phyloP scores from a whole-genome alignment of 2,888 invertebrate genomes.

The Tenthredo mesomela region DNA sequence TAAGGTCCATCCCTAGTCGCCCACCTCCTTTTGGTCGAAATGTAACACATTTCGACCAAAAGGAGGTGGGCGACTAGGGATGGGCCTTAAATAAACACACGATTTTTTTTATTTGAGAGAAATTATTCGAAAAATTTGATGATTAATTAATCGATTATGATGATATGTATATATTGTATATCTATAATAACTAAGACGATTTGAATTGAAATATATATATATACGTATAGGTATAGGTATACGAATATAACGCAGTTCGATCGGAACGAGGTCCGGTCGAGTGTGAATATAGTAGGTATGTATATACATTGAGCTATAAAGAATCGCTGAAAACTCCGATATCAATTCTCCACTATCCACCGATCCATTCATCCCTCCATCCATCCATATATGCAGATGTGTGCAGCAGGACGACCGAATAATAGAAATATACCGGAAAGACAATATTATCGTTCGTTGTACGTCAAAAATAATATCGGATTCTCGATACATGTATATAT shows the following conservation, averaged over 20 bases:
- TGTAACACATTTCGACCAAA: too few relatives aligned
- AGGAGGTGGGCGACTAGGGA: too few relatives aligned
- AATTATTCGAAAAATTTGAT: too few relatives aligned
- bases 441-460: conserved; percentile 3
- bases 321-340: conserved; percentile 3
- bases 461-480: conserved; percentile 3
- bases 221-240: background rate
- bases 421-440: conserved; percentile 3
- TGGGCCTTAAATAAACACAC: too few relatives aligned
- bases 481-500: background rate
- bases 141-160: background rate
- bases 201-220: background rate
- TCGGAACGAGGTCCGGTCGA: background rate
- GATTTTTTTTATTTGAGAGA: too few relatives aligned
- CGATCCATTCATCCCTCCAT: background rate
- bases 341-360: background rate
- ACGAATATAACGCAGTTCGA: background rate
- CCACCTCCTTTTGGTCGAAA: too few relatives aligned
- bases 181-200: background rate
- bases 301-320: background rate
- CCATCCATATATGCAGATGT: background rate
- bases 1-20: too few relatives aligned
- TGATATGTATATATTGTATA: background rate
- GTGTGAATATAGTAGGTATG: background rate
- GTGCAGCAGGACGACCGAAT: background rate